Evolutionary conservation across 2,888 invertebrate species (phyloP), one percentile per base, ranked within the genome.

Genomic region (Agonopterix arenella): DNA sequence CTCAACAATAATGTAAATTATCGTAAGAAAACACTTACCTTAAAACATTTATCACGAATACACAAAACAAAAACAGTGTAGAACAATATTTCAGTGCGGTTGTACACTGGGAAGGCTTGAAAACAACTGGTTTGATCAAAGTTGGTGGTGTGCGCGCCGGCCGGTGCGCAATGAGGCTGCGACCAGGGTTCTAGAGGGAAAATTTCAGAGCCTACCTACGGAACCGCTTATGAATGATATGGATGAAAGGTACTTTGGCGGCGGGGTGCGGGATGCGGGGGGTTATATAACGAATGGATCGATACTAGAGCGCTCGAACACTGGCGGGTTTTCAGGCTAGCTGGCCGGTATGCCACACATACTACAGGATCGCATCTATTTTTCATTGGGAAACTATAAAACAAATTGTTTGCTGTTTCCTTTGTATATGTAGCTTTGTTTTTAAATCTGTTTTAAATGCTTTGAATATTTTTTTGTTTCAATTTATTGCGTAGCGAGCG

Each of bases 281-380:
- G 72, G 73, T 86, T 86, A 84, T 70, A 78, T 84, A 86, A 86
- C 76, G 62, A 59, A 42, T 60, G 57, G 84, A 84, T 85, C 86
- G 82, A 86, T 86, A 84, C 63, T 49, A 58, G 62, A 73, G 70
- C 70, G 48, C 50, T 43, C 28, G 28, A 45, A 47, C 50, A 13
- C 55, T 53, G 59, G 66, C 69, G 67, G 28, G 28, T 28, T 28
- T 28, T 28, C 13, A 28, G 40, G 40, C 40, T 40, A 40, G 40
- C 10, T n/a, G 40, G 40, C 40, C 28, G 28, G 18, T 18, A 4
- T 18, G 18, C 4, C 28, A 28, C 28, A 28, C 28, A 28, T 28
- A 28, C 28, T 28, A 28, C 28, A 7, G 28, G 28, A 28, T 1
- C 28, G 7, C 28, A 28, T 28, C 28, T 28, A 28, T 28, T 28